These are phyloP conservation scores for Zoanthus sociatus DNA, from an alignment of 92 coral and sea anemone genomes.

Conservation along the genomic window DNA sequence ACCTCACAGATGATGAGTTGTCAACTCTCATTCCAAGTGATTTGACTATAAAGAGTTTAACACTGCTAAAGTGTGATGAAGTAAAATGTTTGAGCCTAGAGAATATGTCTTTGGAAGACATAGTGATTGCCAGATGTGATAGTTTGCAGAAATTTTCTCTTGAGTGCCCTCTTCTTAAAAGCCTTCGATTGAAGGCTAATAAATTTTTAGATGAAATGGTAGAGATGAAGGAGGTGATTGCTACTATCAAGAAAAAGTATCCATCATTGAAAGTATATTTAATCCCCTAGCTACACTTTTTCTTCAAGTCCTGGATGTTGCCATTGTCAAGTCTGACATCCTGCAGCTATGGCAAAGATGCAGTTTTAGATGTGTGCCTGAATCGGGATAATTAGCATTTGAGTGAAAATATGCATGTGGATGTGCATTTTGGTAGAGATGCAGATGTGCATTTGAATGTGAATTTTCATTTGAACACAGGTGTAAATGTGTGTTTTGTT, in stretches of 20 bases:
- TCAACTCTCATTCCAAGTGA: slow-evolving; percentile 29
- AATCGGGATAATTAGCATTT: too few relatives aligned
- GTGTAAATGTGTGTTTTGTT: too few relatives aligned
- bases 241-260: slow-evolving; percentile 38
- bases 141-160: slow-evolving; percentile 28
- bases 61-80: slow-evolving; percentile 10
- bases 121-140: slow-evolving; percentile 30
- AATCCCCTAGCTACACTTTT: not conserved
- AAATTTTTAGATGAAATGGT: slow-evolving; percentile 28
- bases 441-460: too few relatives aligned
- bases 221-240: slow-evolving; percentile 35
- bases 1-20: slow-evolving; percentile 46
- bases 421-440: too few relatives aligned
- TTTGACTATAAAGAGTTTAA: slow-evolving; percentile 34
- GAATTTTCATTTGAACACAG: too few relatives aligned
- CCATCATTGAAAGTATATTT: slow-evolving; percentile 22
- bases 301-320: too few relatives aligned
- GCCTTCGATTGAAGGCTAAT: slow-evolving; percentile 37
- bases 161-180: slow-evolving; percentile 40
- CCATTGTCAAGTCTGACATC: too few relatives aligned
- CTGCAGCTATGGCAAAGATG: too few relatives aligned
- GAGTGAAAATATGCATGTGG: too few relatives aligned
- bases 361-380: too few relatives aligned
- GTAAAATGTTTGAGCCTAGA: not conserved
- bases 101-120: slow-evolving; percentile 45